These are phyloP conservation scores for Tiliacea aurago DNA, from an alignment of 2,888 invertebrate genomes.

Conservation along the genomic window DNA sequence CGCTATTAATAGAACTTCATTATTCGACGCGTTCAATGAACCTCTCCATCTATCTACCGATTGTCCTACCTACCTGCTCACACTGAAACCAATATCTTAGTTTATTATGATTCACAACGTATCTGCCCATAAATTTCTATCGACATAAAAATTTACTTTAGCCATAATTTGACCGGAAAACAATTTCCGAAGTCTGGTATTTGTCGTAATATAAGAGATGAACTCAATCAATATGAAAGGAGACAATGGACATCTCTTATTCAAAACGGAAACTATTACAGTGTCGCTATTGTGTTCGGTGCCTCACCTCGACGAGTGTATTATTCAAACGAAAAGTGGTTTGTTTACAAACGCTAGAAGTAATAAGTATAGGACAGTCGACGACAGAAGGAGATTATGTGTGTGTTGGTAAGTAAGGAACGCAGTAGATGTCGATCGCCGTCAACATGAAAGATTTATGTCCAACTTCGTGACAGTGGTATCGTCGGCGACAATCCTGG, in stretches of 20 bases:
- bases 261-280: conserved; percentile 90
- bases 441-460: conserved; percentile 87
- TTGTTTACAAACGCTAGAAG: conserved; percentile 85
- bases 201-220: conserved; percentile 78
- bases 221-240: conserved; percentile 87
- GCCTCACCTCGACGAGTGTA: conserved; percentile 86
- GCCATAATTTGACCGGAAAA: conserved; percentile 75
- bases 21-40: conserved; percentile 82
- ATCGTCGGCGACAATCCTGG: conserved; percentile 82
- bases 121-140: conserved; percentile 52
- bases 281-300: conserved; percentile 86
- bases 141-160: conserved; percentile 70
- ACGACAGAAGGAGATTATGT: conserved; percentile 80
- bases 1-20: conserved; percentile 84
- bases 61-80: conserved; percentile 62
- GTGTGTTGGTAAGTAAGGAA: conserved; percentile 76
- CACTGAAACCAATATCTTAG: conserved; percentile 62
- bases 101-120: conserved; percentile 63
- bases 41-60: conserved; percentile 62
- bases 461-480: conserved; percentile 84
- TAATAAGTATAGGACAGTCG: conserved; percentile 83
- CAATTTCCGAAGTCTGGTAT: conserved; percentile 76
- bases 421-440: conserved; percentile 80
- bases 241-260: conserved; percentile 89
- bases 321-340: conserved; percentile 89